These are phyloP conservation scores for Penelope pileata DNA, from an alignment of 2,113 vertebrate species.

Conservation along the genomic window DNA sequence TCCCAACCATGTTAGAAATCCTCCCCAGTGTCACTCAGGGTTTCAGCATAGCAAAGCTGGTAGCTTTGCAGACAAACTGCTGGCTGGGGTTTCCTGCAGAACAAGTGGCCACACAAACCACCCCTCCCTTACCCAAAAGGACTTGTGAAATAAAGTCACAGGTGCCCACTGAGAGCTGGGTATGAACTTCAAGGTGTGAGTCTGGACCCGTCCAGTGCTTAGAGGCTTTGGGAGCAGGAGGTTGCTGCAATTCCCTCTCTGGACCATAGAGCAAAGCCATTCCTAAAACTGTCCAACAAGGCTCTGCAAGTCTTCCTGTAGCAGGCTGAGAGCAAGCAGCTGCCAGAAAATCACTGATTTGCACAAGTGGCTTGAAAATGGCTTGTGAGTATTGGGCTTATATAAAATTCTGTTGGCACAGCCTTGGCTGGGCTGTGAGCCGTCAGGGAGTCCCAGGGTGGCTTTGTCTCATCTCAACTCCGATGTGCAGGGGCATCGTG, in stretches of 20 bases:
- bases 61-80: not conserved
- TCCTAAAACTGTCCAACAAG: not conserved
- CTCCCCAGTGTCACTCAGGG: slow-evolving; percentile 36
- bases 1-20: slow-evolving; percentile 42
- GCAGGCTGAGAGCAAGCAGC: not conserved
- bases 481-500: not conserved
- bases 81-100: not conserved
- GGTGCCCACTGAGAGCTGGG: not conserved
- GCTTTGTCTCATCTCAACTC: not conserved
- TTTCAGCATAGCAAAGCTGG: slow-evolving; percentile 54
- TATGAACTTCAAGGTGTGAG: rapidly evolving
- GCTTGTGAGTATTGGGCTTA: too few relatives aligned
- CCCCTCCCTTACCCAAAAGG: not conserved
- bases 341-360: not conserved
- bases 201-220: not conserved
- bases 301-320: not conserved
- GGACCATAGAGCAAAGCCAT: not conserved
- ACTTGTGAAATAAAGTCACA: not conserved
- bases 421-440: rapidly evolving
- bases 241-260: not conserved
- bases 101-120: rapidly evolving
- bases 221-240: not conserved
- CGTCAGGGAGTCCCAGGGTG: not conserved
- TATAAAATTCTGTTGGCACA: not conserved
- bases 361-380: not conserved